Conservation (phyloP, 1,140 invertebrate species). For the Lepidotrigona ventralis region DNA sequence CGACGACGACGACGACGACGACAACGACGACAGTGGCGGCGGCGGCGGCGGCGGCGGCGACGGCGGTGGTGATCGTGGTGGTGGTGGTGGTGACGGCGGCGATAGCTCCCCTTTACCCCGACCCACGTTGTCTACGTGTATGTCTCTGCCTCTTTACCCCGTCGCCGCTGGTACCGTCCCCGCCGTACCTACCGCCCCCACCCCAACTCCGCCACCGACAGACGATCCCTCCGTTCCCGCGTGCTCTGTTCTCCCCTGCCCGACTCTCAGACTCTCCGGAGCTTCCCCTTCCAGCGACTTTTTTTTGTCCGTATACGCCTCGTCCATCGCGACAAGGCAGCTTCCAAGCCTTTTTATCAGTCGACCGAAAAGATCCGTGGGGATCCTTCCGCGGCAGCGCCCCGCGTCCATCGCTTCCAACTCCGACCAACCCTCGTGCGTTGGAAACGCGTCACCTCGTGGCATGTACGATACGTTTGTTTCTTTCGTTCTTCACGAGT, state of each 20-base stretch:
- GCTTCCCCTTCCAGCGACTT: slow-evolving; percentile 67
- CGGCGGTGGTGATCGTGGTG: neutral
- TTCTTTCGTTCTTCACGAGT: neutral
- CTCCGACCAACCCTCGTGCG: slow-evolving; percentile 46
- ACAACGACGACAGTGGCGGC: neutral
- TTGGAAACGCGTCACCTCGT: slow-evolving; percentile 33
- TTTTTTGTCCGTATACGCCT: slow-evolving; percentile 69
- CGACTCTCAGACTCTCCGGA: slow-evolving; percentile 55
- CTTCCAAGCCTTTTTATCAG: slow-evolving; percentile 73
- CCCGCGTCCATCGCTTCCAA: slow-evolving; percentile 32
- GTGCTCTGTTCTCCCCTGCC: slow-evolving; percentile 42
- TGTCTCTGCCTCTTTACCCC: slow-evolving; percentile 59
- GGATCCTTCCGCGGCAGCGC: slow-evolving; percentile 57
- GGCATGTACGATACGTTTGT: slow-evolving; percentile 1
- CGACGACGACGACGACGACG: neutral
- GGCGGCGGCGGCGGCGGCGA: neutral
- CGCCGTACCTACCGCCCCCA: slow-evolving; percentile 46
- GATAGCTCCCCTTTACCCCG: slow-evolving; percentile 70
- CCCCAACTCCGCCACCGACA: slow-evolving; percentile 41
- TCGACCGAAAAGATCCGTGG: slow-evolving; percentile 69
- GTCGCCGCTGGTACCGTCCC: slow-evolving; percentile 42
- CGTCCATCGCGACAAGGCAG: slow-evolving; percentile 69
- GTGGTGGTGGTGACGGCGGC: slow-evolving; percentile 31
- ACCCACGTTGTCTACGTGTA: slow-evolving; percentile 65
- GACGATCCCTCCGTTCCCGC: slow-evolving; percentile 49